Evolutionary conservation across 2,888 invertebrate species (phyloP).

Genomic region (Drosophila mercatorum): DNA sequence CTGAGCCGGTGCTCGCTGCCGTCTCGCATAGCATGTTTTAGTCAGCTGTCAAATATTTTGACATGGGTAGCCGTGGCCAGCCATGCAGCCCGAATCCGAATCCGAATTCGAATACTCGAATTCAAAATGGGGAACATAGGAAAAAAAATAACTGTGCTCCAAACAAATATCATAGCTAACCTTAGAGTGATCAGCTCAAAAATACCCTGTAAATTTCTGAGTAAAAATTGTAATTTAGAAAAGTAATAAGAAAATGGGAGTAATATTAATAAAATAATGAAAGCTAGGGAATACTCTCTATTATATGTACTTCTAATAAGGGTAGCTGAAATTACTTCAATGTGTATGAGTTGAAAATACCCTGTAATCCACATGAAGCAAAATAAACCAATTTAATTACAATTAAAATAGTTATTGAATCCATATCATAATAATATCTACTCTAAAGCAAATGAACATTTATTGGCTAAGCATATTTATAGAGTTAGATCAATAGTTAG

Average conservation of each 20-base stretch:
- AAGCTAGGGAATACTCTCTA: too few relatives aligned
- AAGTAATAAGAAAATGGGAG: too few relatives aligned
- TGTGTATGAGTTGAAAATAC: too few relatives aligned
- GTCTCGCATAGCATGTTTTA: conserved; percentile 83
- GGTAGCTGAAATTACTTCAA: too few relatives aligned
- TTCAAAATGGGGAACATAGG: conserved; percentile 57
- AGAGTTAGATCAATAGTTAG: not conserved
- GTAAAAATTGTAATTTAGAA: too few relatives aligned
- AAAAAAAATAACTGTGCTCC: conserved; percentile 38
- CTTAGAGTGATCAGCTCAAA: not conserved
- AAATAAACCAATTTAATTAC: too few relatives aligned
- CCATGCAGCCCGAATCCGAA: conserved; percentile 53
- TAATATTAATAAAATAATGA: too few relatives aligned
- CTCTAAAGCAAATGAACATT: too few relatives aligned
- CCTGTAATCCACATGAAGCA: too few relatives aligned
- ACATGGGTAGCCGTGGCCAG: conserved; percentile 83
- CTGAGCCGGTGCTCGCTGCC: conserved; percentile 54
- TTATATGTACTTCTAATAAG: too few relatives aligned
- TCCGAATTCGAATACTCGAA: conserved; percentile 43
- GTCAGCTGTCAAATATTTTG: conserved; percentile 86
- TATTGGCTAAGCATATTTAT: not conserved
- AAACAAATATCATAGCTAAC: conserved; percentile 28
- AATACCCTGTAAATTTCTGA: conserved; percentile 24
- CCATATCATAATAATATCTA: not conserved
- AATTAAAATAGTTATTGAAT: not conserved